Evolutionary conservation across 2,113 vertebrate species (phyloP).

Genomic region (Colistium nudipinnis): DNA sequence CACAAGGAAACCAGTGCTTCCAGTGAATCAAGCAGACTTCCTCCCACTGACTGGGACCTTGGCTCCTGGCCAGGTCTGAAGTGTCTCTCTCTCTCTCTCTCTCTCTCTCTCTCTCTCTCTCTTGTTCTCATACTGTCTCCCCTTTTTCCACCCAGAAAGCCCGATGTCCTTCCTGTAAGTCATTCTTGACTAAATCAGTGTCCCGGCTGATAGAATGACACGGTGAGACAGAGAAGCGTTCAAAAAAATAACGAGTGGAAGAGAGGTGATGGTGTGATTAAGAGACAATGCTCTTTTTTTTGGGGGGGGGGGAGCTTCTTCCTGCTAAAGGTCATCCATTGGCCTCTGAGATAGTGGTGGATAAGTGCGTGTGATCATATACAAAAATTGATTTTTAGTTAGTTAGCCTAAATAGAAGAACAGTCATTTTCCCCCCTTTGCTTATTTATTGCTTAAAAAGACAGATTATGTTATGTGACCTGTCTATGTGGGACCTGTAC

Average conservation of each 20-base stretch:
- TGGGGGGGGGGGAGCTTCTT: constrained; percentile 17
- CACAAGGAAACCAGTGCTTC: constrained; percentile 73
- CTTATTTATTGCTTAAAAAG: neutral
- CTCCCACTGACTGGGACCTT: constrained; percentile 58
- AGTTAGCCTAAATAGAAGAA: neutral
- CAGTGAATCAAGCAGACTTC: constrained; percentile 74
- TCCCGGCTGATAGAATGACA: constrained; percentile 21
- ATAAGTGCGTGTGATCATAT: constrained; percentile 41
- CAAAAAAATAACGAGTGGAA: constrained; percentile 15
- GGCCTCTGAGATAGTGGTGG: constrained; percentile 30
- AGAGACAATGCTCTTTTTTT: constrained; percentile 36
- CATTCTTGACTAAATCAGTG: constrained; percentile 1
- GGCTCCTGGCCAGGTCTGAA: constrained; percentile 52
- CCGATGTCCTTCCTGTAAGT: constrained; percentile 27
- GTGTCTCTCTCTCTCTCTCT: constrained; percentile 39
- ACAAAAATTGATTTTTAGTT: constrained; percentile 9
- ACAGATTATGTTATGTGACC: too few species aligned
- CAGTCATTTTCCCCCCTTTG: neutral
- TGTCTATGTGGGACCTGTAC: too few species aligned
- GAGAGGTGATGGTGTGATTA: constrained; percentile 37
- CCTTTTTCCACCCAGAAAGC: constrained; percentile 17
- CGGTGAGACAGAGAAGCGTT: neutral
- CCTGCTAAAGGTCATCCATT: constrained; percentile 40
- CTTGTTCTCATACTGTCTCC: constrained; percentile 24
- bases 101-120: constrained; percentile 30